Conservation (phyloP, 2,888 invertebrate species). For the Helobdella robusta region DNA sequence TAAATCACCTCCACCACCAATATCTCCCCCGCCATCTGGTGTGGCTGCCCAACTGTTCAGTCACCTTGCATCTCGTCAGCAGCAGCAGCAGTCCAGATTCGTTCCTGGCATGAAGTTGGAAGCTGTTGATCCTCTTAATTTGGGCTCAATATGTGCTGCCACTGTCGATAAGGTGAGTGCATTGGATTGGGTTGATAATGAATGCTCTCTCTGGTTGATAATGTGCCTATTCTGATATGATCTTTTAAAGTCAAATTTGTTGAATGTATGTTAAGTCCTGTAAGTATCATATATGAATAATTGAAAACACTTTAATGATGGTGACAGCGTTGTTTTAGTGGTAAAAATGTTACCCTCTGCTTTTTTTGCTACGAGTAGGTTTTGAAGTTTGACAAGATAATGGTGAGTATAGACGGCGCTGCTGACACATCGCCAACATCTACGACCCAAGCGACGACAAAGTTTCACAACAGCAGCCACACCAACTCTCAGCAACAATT, state of each 20-base stretch:
- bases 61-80: too few relatives aligned
- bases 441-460: too few relatives aligned
- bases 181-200: slow-evolving; percentile 47
- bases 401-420: slow-evolving; percentile 75
- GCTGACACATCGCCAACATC: background rate
- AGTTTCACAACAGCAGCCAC: background rate
- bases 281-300: too few relatives aligned
- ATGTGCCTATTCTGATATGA: background rate
- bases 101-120: slow-evolving; percentile 86
- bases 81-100: slow-evolving; percentile 53
- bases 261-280: too few relatives aligned
- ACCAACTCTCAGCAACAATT: background rate
- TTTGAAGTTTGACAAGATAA: slow-evolving; percentile 82
- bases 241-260: too few relatives aligned
- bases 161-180: slow-evolving; percentile 88
- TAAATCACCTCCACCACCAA: too few relatives aligned
- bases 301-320: too few relatives aligned
- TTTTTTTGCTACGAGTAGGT: slow-evolving; percentile 38
- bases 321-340: too few relatives aligned
- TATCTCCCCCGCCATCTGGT: background rate
- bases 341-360: background rate
- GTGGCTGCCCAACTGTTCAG: background rate
- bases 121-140: slow-evolving; percentile 89
- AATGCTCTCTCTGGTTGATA: background rate
- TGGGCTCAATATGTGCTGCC: slow-evolving; percentile 86